These are phyloP conservation scores for Calonectris borealis DNA, from an alignment of 2,113 vertebrate species.

Conservation along the genomic window DNA sequence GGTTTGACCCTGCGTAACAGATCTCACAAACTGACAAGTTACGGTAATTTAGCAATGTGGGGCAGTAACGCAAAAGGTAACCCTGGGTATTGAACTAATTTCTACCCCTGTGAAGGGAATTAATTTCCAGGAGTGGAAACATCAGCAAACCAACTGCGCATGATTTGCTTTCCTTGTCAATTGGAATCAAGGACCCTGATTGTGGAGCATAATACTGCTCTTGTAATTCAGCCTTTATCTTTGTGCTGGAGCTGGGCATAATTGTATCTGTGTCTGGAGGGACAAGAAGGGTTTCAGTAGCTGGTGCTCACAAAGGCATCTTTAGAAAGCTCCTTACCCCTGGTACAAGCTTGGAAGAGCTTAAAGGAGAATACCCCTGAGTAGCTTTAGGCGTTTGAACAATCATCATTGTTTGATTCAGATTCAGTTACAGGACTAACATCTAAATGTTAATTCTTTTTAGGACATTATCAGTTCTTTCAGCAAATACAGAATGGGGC, in stretches of 20 bases:
- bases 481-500: conserved; percentile 40
- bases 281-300: conserved; percentile 48
- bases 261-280: conserved; percentile 53
- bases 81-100: neutral
- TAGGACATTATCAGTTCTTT: conserved; percentile 43
- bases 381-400: conserved; percentile 45
- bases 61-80: neutral
- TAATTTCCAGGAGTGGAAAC: neutral
- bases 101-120: neutral
- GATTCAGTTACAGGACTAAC: conserved; percentile 52
- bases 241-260: conserved; percentile 40
- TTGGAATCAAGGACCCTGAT: conserved; percentile 7
- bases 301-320: conserved; percentile 54
- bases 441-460: conserved; percentile 54
- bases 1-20: neutral
- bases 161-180: conserved; percentile 6
- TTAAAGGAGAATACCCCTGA: conserved; percentile 48
- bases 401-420: conserved; percentile 37
- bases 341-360: conserved; percentile 39
- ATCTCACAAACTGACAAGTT: neutral
- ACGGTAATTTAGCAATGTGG: neutral
- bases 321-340: conserved; percentile 50
- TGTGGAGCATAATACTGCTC: conserved; percentile 44
- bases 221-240: conserved; percentile 59
- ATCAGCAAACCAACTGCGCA: neutral